Evolutionary conservation across 1,140 invertebrate species (phyloP).

Genomic region (Diorhabda sublineata): DNA sequence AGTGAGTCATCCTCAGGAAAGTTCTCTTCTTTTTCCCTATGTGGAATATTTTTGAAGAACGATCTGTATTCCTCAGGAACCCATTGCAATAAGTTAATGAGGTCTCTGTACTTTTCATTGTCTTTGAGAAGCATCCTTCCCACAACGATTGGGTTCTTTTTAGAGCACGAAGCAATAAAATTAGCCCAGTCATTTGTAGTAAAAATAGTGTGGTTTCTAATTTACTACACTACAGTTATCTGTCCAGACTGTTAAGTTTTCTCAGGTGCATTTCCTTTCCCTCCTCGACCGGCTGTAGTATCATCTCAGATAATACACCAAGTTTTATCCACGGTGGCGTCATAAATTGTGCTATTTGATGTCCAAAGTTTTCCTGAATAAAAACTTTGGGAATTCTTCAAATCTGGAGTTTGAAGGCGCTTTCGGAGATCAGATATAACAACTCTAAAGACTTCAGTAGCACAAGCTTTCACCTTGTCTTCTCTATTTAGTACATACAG

Average conservation of each 20-base stretch:
- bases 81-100: not conserved
- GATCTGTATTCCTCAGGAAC: not conserved
- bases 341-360: no score
- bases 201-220: constrained; percentile 7
- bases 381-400: no score
- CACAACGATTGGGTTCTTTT: not conserved
- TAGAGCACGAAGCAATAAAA: not conserved
- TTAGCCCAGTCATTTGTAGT: constrained; percentile 10
- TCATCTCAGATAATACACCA: no score
- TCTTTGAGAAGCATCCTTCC: constrained; percentile 6
- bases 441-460: not conserved
- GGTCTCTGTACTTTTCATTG: not conserved
- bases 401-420: no score
- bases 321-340: no score
- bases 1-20: constrained; percentile 11
- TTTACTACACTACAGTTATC: constrained; percentile 17
- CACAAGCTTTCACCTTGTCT: constrained; percentile 2
- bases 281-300: no score
- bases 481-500: not conserved
- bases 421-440: no score
- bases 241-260: constrained; percentile 13
- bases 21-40: not conserved
- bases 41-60: constrained; percentile 10
- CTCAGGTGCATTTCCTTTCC: no score
- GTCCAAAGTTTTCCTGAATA: no score